Evolutionary conservation across 2,797 vertebrate species (phyloP).

Genomic region (Chelmon rostratus): DNA sequence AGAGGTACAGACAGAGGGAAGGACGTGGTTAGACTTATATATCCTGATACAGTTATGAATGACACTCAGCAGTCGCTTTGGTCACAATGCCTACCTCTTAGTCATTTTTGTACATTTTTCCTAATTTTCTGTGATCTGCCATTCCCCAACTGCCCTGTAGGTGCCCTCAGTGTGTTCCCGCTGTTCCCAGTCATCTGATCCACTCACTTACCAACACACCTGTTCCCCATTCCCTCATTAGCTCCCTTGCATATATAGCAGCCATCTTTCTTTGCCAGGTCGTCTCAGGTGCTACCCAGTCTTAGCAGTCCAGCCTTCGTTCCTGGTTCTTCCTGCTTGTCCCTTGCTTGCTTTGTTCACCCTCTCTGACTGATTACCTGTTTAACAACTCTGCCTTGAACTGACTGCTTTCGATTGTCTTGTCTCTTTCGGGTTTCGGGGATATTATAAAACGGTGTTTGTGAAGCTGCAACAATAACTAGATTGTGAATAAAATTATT

Average conservation of each 20-base stretch:
- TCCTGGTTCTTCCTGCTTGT: neutral
- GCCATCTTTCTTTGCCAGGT: neutral
- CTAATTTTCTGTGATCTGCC: neutral
- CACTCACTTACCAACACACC: neutral
- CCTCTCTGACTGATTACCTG: neutral
- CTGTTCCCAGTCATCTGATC: neutral
- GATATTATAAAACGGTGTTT: too few species aligned
- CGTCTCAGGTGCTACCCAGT: neutral
- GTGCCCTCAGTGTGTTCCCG: neutral
- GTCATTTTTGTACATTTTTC: neutral
- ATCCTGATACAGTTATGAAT: neutral
- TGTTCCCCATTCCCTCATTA: neutral
- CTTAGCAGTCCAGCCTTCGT: neutral
- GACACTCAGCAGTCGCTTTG: neutral
- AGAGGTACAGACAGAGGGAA: slow-evolving; percentile 4
- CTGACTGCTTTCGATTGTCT: neutral
- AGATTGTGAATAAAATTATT: neutral
- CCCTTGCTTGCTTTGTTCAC: neutral
- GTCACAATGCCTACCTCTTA: neutral
- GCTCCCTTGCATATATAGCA: neutral
- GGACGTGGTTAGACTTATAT: neutral
- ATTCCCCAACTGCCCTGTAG: neutral
- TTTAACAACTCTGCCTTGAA: neutral
- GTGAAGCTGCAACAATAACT: too few species aligned
- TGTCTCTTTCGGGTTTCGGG: neutral